phyloP scores from a whole-genome alignment of 2,797 vertebrate species.

The Sebastes trivittatus region DNA sequence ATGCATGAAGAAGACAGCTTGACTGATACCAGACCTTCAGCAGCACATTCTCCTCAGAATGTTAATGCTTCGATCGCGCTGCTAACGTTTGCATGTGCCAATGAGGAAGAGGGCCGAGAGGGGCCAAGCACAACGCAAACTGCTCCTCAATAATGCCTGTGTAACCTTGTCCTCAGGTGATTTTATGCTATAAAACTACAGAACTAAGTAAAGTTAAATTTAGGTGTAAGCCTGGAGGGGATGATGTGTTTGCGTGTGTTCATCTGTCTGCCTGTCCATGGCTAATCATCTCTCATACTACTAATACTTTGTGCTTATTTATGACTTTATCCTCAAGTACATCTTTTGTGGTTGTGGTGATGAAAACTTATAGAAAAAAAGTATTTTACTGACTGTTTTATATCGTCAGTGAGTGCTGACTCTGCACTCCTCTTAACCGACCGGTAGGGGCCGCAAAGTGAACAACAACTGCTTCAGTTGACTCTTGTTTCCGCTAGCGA shows the following conservation, averaged over 20 bases:
- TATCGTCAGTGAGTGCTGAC: too few species aligned
- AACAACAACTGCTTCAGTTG: too few species aligned
- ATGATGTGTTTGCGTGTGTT: neutral
- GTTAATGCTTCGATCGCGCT: constrained; percentile 25
- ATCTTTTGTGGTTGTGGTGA: neutral
- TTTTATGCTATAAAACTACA: constrained; percentile 3
- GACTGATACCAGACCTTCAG: constrained; percentile 71
- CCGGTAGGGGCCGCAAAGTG: too few species aligned
- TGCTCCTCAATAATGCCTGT: neutral
- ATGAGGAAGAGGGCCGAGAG: constrained; percentile 5
- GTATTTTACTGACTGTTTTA: too few species aligned
- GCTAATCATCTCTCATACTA: too few species aligned
- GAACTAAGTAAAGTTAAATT: too few species aligned
- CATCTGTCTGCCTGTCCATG: neutral
- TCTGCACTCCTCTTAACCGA: too few species aligned
- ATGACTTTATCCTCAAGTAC: neutral
- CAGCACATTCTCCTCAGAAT: constrained; percentile 36
- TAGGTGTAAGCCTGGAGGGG: neutral
- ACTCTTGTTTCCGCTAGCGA: too few species aligned
- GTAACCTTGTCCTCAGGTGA: constrained; percentile 18
- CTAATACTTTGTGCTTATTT: neutral
- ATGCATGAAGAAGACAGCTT: constrained; percentile 69
- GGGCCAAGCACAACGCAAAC: constrained; percentile 17
- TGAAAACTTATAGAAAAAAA: too few species aligned
- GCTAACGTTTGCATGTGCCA: constrained; percentile 9